phyloP scores from a whole-genome alignment of 2,888 invertebrate genomes.

The Orthonychiurus folsomi region DNA sequence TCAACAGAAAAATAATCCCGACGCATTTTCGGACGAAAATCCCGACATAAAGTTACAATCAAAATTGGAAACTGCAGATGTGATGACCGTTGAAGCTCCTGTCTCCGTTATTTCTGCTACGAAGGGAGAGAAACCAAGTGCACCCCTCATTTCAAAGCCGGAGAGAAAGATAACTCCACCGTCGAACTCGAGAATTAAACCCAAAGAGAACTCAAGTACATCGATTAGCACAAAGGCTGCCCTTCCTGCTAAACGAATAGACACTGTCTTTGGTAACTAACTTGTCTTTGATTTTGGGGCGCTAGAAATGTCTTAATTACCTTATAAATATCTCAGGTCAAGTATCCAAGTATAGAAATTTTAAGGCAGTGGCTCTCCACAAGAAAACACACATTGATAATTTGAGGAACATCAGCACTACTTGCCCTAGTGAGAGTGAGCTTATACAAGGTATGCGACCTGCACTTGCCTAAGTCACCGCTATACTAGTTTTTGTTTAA shows the following conservation, averaged over 20 bases:
- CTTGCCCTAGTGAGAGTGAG: slow-evolving; percentile 88
- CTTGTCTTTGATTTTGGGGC: not conserved
- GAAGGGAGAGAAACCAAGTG: slow-evolving; percentile 11
- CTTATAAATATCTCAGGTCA: too few relatives aligned
- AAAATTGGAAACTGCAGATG: not conserved
- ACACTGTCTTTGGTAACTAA: slow-evolving; percentile 32
- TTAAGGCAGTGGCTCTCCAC: slow-evolving; percentile 82
- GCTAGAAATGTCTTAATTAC: too few relatives aligned
- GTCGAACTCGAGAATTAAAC: slow-evolving; percentile 17
- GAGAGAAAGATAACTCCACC: slow-evolving; percentile 31
- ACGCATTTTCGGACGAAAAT: not conserved
- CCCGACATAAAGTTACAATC: not conserved
- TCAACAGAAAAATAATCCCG: slow-evolving; percentile 25
- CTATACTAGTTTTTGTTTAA: not conserved
- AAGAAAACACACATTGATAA: slow-evolving; percentile 88
- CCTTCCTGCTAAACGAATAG: slow-evolving; percentile 38
- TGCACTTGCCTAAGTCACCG: slow-evolving; percentile 13
- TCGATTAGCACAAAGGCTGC: slow-evolving; percentile 4
- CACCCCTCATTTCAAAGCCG: slow-evolving; percentile 34
- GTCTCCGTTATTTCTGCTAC: not conserved
- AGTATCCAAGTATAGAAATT: slow-evolving; percentile 83
- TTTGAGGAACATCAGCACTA: slow-evolving; percentile 77
- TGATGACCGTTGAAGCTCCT: not conserved
- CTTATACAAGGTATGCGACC: slow-evolving; percentile 79
- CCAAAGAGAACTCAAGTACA: not conserved